A percentile compares a stretch with the other conserved stretches of the same genome.
Evolutionary conservation across 2,113 vertebrate species (phyloP).

Genomic region (Erythrolamprus reginae): DNA sequence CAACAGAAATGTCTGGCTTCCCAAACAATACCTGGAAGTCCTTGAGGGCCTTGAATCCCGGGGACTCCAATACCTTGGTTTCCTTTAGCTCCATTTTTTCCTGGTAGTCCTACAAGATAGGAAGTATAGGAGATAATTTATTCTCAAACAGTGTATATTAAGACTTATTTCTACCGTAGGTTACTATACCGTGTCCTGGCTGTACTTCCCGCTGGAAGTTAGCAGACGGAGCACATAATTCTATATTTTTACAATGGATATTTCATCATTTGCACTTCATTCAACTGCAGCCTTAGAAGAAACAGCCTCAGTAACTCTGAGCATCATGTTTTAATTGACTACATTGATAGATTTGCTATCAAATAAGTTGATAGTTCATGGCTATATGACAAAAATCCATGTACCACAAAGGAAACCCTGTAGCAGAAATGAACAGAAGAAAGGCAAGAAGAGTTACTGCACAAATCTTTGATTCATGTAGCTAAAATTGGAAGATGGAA

Average conservation of each 20-base stretch:
- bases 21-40: slow-evolving; percentile 75
- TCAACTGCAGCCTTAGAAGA: background rate
- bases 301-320: background rate
- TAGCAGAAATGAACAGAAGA: background rate
- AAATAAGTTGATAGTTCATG: background rate
- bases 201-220: background rate
- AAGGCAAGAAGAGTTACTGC: background rate
- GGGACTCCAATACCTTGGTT: slow-evolving; percentile 74
- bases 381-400: background rate
- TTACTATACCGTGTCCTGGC: background rate
- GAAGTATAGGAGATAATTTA: background rate
- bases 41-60: slow-evolving; percentile 83
- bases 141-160: background rate
- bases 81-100: slow-evolving; percentile 83
- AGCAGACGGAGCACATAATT: background rate
- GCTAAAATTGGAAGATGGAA: background rate
- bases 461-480: background rate
- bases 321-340: background rate
- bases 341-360: background rate
- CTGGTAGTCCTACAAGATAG: slow-evolving; percentile 77
- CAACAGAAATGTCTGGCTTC: background rate
- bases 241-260: background rate
- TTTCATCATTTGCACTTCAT: background rate
- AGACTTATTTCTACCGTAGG: background rate
- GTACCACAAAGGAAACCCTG: background rate